Conservation (phyloP, 2,888 invertebrate species). For the Ypsolopha scabrella region DNA sequence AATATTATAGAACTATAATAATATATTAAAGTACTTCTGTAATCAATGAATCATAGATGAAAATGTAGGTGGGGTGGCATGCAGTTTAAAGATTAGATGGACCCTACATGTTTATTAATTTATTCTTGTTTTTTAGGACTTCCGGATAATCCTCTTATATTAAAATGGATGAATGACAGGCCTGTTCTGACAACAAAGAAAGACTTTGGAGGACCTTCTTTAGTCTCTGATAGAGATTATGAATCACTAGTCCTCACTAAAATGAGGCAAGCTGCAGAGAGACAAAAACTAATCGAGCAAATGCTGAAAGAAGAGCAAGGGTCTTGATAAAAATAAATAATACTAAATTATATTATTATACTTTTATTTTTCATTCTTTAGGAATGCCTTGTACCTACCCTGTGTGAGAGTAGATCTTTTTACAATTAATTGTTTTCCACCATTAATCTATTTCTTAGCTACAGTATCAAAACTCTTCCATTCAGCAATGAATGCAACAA, state of each 20-base stretch:
- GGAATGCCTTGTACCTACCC: neutral
- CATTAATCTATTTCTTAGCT: slow-evolving; percentile 25
- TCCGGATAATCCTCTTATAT: slow-evolving; percentile 76
- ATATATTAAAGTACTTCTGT: no score
- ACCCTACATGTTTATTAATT: neutral
- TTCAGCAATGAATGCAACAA: slow-evolving; percentile 75
- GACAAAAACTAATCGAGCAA: slow-evolving; percentile 79
- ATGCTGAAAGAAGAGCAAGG: slow-evolving; percentile 71
- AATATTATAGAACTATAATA: no score
- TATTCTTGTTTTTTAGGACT: slow-evolving; percentile 60
- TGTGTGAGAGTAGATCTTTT: neutral
- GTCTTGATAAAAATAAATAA: slow-evolving; percentile 11
- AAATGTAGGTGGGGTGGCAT: no score
- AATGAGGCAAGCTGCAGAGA: slow-evolving; percentile 87
- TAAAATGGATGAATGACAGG: slow-evolving; percentile 76
- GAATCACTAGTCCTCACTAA: slow-evolving; percentile 85
- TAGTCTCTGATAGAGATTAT: slow-evolving; percentile 78
- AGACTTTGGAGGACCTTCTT: slow-evolving; percentile 32
- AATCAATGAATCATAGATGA: no score
- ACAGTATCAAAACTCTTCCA: slow-evolving; percentile 78
- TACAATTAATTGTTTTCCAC: slow-evolving; percentile 3
- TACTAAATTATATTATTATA: neutral
- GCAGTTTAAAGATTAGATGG: no score
- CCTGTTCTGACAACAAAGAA: slow-evolving; percentile 49
- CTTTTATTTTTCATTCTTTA: neutral